A percentile compares a stretch with the other conserved stretches of the same genome.
Evolutionary conservation across 2,888 invertebrate species (phyloP).

Genomic region (Eumacrocentrus americanus): DNA sequence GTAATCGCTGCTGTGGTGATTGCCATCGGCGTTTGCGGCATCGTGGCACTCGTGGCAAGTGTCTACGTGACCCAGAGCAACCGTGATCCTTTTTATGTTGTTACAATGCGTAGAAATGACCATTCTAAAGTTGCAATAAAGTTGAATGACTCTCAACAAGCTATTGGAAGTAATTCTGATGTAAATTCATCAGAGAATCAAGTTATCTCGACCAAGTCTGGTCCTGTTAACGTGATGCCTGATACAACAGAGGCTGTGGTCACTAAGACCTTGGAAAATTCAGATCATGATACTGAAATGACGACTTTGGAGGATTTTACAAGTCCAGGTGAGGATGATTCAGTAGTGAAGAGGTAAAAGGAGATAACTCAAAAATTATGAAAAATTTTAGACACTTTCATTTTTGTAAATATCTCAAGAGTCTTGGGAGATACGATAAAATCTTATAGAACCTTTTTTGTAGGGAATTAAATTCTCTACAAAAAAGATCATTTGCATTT

Average conservation of each 20-base stretch:
- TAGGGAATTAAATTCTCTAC: too few relatives aligned
- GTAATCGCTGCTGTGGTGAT: slow-evolving; percentile 5
- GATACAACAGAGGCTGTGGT: neutral
- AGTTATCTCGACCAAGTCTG: neutral
- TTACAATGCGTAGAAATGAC: neutral
- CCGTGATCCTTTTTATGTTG: neutral
- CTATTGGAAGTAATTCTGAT: neutral
- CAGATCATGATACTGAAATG: neutral
- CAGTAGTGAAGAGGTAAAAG: too few relatives aligned
- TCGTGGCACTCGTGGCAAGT: neutral
- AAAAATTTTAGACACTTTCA: neutral
- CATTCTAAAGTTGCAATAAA: neutral
- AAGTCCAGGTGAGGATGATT: slow-evolving; percentile 11
- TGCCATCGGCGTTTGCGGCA: slow-evolving; percentile 19
- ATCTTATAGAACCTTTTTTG: too few relatives aligned
- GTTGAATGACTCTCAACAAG: neutral
- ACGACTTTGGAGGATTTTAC: slow-evolving; percentile 4
- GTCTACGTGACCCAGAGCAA: neutral
- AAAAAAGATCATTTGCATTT: too few relatives aligned
- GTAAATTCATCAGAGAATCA: neutral
- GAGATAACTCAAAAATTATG: too few relatives aligned
- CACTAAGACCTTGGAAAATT: neutral
- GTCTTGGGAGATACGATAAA: too few relatives aligned
- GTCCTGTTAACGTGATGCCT: neutral
- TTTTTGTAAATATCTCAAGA: too few relatives aligned